Percentiles rank a stretch among this genome's conserved stretches.
These are phyloP conservation scores for Geococcyx californianus DNA, from an alignment of 2,113 vertebrate species.

Conservation along the genomic window DNA sequence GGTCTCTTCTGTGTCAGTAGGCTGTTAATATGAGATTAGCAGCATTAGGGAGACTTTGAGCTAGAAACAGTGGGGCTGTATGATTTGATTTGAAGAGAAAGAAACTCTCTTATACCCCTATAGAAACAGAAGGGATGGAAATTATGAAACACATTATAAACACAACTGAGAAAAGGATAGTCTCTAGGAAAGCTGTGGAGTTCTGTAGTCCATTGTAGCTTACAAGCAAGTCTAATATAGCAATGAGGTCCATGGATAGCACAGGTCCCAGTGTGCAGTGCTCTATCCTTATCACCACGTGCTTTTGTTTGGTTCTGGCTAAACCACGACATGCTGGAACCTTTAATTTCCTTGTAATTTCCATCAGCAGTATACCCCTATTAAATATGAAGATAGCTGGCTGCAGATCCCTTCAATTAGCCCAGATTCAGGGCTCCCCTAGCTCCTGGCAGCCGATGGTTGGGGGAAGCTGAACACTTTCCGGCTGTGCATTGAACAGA, in stretches of 20 bases:
- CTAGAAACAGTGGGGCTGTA: neutral
- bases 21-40: conserved; percentile 56
- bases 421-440: neutral
- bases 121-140: neutral
- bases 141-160: neutral
- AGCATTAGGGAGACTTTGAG: conserved; percentile 24
- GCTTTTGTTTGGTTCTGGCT: neutral
- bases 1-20: conserved; percentile 57
- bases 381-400: neutral
- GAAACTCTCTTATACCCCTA: neutral
- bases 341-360: neutral
- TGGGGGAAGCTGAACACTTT: neutral
- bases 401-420: neutral
- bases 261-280: accelerated
- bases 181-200: neutral
- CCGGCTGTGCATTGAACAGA: neutral
- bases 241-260: neutral
- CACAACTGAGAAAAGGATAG: neutral
- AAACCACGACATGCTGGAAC: neutral
- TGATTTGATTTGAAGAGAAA: neutral
- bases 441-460: neutral
- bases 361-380: neutral
- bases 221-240: neutral
- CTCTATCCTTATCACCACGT: neutral
- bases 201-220: neutral